These are phyloP conservation scores for Astropecten irregularis DNA, from an alignment of 53 echinoderm and acorn worm species.

Conservation along the genomic window DNA sequence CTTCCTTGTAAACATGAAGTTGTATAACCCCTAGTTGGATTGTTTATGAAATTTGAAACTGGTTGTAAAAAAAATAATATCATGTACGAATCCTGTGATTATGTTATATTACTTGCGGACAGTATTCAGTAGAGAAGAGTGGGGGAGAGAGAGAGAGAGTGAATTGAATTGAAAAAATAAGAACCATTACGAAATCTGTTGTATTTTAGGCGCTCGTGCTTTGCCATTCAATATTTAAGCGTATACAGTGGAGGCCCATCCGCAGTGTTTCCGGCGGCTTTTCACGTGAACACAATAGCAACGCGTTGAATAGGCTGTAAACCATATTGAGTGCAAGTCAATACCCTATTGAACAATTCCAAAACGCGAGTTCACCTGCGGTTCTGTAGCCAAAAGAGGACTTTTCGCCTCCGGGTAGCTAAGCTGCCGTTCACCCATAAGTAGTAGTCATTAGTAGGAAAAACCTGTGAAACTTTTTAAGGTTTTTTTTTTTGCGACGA, in stretches of 20 bases:
- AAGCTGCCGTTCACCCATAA: slow-evolving; percentile 27
- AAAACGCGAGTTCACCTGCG: slow-evolving; percentile 26
- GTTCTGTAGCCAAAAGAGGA: slow-evolving; percentile 37
- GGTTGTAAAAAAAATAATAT: slow-evolving; percentile 31
- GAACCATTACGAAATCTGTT: slow-evolving; percentile 2
- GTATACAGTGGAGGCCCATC: neutral
- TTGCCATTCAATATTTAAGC: neutral
- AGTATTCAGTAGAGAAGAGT: slow-evolving; percentile 25
- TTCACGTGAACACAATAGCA: slow-evolving; percentile 5
- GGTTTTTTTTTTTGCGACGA: no score
- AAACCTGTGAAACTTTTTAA: slow-evolving; percentile 24
- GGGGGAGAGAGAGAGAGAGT: neutral
- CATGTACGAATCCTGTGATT: neutral
- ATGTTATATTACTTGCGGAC: slow-evolving; percentile 9
- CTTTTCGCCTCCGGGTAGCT: slow-evolving; percentile 26
- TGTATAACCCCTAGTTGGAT: slow-evolving; percentile 21
- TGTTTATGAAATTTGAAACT: slow-evolving; percentile 32
- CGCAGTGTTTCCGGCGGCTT: slow-evolving; percentile 38
- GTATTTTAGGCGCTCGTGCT: neutral
- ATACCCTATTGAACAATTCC: slow-evolving; percentile 42
- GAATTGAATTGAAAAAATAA: neutral
- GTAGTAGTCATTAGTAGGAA: slow-evolving; percentile 33
- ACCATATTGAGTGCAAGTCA: slow-evolving; percentile 19
- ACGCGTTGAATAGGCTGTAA: neutral
- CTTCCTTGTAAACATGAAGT: neutral